Evolutionary conservation across 2,113 vertebrate genomes (phyloP), one percentile per base, ranked within the genome.

Genomic region (Clarias macrocephalus): DNA sequence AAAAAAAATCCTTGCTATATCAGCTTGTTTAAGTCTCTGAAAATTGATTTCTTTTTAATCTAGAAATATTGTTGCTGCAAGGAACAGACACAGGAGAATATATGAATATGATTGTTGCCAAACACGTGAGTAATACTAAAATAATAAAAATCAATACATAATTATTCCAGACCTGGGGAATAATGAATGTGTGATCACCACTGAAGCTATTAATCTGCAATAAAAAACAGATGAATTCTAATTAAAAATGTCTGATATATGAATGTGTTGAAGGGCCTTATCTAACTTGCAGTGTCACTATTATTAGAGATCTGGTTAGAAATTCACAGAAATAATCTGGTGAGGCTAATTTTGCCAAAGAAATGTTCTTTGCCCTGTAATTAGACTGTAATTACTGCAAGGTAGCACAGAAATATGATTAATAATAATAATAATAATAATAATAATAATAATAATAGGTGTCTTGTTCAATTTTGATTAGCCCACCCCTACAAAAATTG

Each of bases 291-390:
- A 80, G 42, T 15, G 12, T 0, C 19, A 66, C 9, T 30, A 62
- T 81, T 19, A 82, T 73, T 16, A 77, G 37, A 85, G 42, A 33
- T 28, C 16, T 13, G 25, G 30, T 80, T 66, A 30, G 48, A 76
- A 76, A 77, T 76, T 63, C 56, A 77, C 52, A 84, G 48, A 57
- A 57, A 84, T 62, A 80, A n/a, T 18, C 57, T 62, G 80, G 59
- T 37, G 79, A 83, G 15, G 15, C 28, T 57, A 25, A 33, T 30
- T 57, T 84, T 57, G 6, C 59, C n/a, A 63, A 79, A 8, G 33
- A 5, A 56, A 28, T 48, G 3, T 59, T 12, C 30, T 72, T 63
- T 30, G 52, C 8, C 5, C 10, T 33, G 33, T 33, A 33, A 33
- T 33, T 33, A 62, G 19, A 60, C 23, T 37, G 62, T 57, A 56